phyloP scores from a whole-genome alignment of 2,888 invertebrate genomes.

The Spialia ferax region DNA sequence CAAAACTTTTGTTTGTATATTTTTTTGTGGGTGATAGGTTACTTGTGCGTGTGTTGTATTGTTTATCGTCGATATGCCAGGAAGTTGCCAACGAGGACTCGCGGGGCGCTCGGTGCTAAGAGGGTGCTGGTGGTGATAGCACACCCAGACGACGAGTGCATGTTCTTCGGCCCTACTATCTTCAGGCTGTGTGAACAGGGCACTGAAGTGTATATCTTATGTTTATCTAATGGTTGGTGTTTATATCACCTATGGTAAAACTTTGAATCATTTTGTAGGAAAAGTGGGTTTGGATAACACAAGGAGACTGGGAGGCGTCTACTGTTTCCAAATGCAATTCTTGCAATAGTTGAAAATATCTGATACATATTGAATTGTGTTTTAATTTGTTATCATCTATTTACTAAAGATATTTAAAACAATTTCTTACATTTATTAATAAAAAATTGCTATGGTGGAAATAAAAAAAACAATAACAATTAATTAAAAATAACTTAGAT shows the following conservation, averaged over 20 bases:
- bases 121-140: constrained; percentile 94
- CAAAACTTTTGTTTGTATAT: constrained; percentile 77
- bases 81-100: constrained; percentile 77
- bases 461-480: too few species aligned
- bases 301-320: too few species aligned
- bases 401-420: too few species aligned
- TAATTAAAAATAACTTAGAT: too few species aligned
- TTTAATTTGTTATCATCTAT: too few species aligned
- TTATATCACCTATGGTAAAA: not conserved
- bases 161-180: constrained; percentile 99
- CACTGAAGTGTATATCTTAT: constrained; percentile 92
- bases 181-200: constrained; percentile 89
- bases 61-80: constrained; percentile 83
- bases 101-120: constrained; percentile 80
- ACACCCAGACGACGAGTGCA: constrained; percentile 99
- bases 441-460: too few species aligned
- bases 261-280: too few species aligned
- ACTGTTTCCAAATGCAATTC: too few species aligned
- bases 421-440: too few species aligned
- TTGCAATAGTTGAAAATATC: too few species aligned
- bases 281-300: too few species aligned
- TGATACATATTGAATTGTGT: too few species aligned
- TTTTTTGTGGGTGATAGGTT: constrained; percentile 85
- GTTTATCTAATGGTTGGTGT: constrained; percentile 92
- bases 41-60: constrained; percentile 78